A percentile compares a stretch with the other conserved stretches of the same genome.
Evolutionary conservation across 1,140 invertebrate species (phyloP).

Genomic region (Gonatopus flavifemur): DNA sequence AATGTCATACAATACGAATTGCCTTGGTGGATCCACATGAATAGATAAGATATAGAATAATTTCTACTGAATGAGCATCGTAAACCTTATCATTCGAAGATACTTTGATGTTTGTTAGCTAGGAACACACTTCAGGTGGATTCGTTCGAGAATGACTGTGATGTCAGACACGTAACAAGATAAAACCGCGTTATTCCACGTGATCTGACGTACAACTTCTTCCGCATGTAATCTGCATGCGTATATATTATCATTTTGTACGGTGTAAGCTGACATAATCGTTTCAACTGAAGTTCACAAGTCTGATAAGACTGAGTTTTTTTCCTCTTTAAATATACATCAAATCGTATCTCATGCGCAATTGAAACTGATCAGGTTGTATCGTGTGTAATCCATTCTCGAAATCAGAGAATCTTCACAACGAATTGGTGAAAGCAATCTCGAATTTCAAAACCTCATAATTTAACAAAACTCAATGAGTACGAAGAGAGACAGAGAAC

Average conservation of each 20-base stretch:
- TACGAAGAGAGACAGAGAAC: not conserved
- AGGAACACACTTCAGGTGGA: not conserved
- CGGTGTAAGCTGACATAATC: conserved; percentile 1
- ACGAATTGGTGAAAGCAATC: not conserved
- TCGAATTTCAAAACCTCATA: not conserved
- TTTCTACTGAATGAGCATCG: conserved; percentile 12
- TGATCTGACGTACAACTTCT: not conserved
- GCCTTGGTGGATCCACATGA: conserved; percentile 3
- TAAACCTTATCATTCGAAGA: conserved; percentile 27
- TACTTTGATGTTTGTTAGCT: conserved; percentile 21
- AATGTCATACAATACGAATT: conserved; percentile 6
- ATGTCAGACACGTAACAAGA: conserved; percentile 4
- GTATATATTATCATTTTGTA: conserved; percentile 7
- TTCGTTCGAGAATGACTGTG: conserved; percentile 5
- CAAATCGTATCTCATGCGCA: no score
- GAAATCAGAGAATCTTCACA: no score
- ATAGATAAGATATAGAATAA: conserved; percentile 20
- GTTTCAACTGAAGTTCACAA: not conserved
- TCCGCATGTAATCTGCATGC: conserved; percentile 1
- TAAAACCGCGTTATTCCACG: not conserved
- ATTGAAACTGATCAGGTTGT: no score
- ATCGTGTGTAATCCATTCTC: no score
- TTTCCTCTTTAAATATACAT: no score
- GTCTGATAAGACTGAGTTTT: no score
- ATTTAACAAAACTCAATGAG: not conserved